Percentiles rank a stretch among this genome's conserved stretches.
These are phyloP conservation scores for Ligdia adustata DNA, from an alignment of 2,888 invertebrate genomes.

Conservation along the genomic window DNA sequence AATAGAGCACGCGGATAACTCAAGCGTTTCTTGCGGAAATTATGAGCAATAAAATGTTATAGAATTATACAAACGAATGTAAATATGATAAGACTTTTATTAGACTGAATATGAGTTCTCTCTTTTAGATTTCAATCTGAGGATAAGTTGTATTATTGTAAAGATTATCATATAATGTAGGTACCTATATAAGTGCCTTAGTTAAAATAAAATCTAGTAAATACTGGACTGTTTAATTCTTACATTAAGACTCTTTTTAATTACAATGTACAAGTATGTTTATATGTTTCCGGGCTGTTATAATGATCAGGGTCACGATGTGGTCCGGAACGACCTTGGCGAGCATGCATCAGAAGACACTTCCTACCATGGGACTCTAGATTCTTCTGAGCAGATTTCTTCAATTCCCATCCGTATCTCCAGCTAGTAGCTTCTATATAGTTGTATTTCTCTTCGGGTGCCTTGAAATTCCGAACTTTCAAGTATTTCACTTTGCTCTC, in stretches of 20 bases:
- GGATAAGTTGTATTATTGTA: no score
- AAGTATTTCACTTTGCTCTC: conserved; percentile 31
- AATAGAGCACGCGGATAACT: neutral
- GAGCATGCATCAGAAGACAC: neutral
- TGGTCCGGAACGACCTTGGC: neutral
- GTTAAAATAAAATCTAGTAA: no score
- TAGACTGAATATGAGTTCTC: no score
- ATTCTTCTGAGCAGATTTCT: conserved; percentile 9
- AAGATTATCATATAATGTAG: no score
- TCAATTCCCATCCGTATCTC: conserved; percentile 38
- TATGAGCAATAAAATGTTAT: no score
- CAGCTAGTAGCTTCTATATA: conserved; percentile 37
- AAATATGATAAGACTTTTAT: no score
- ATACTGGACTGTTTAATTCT: neutral
- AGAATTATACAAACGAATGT: no score
- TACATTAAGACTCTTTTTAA: neutral
- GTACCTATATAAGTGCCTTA: no score
- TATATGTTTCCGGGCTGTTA: neutral
- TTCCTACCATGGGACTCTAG: neutral
- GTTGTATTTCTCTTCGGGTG: conserved; percentile 38
- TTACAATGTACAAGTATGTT: neutral
- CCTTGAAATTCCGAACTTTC: conserved; percentile 26
- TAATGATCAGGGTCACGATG: neutral
- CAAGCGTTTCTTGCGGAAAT: no score
- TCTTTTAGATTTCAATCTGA: no score